Evolutionary conservation across 1,140 invertebrate species (phyloP).

Genomic region (Proales similis): DNA sequence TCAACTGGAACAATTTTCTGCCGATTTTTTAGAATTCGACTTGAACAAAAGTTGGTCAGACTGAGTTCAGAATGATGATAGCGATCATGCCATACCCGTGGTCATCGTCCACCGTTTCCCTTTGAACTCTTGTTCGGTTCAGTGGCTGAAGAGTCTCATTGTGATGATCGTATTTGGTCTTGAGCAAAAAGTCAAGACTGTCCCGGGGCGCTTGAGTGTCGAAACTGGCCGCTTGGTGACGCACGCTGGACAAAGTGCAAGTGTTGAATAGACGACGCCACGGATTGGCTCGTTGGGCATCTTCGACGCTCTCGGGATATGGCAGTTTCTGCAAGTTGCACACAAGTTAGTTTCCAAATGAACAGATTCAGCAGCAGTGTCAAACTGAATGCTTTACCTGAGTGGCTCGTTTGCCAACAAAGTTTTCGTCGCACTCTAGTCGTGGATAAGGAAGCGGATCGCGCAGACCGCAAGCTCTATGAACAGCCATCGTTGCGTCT

Average conservation of each 20-base stretch:
- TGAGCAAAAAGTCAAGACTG: conserved; percentile 51
- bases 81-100: conserved; percentile 43
- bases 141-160: conserved; percentile 45
- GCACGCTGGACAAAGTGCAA: conserved; percentile 45
- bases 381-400: conserved; percentile 40
- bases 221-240: conserved; percentile 46
- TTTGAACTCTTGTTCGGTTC: conserved; percentile 48
- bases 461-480: conserved; percentile 38
- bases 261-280: conserved; percentile 48
- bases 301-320: not conserved
- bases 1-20: conserved; percentile 41
- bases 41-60: conserved; percentile 39
- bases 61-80: conserved; percentile 4
- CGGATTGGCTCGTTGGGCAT: conserved; percentile 43
- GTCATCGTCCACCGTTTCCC: conserved; percentile 46
- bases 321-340: conserved; percentile 33
- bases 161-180: conserved; percentile 52
- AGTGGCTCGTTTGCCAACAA: conserved; percentile 41
- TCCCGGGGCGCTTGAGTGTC: conserved; percentile 50
- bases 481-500: conserved; percentile 23
- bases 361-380: not conserved
- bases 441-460: conserved; percentile 49
- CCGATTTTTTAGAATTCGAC: conserved; percentile 49
- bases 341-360: conserved; percentile 2
- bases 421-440: conserved; percentile 47